A percentile compares a stretch with the other conserved stretches of the same genome.
Conservation (phyloP, 30 jellyfish, hydroid and myxozoan genomes). For the Cassiopea andromeda region DNA sequence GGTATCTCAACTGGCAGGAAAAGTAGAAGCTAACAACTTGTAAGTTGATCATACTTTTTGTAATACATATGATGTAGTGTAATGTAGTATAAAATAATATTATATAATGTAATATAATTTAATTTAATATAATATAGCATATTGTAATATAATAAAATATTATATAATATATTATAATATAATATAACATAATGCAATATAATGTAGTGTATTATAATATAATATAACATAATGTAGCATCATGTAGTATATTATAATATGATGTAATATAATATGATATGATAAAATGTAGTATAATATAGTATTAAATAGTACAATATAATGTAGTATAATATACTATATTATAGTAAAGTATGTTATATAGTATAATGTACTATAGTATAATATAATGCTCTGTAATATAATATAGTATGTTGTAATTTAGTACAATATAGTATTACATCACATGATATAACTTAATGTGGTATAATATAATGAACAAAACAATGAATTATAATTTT, state of each 20-base stretch:
- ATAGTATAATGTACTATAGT: constrained; percentile 2
- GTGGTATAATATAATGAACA: not conserved
- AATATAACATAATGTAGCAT: too few species aligned
- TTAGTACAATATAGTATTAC: not conserved
- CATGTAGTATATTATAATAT: too few species aligned
- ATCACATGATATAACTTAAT: not conserved
- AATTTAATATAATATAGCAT: too few species aligned
- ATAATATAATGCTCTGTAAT: not conserved
- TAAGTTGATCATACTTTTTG: constrained; percentile 36
- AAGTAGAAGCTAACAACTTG: constrained; percentile 72
- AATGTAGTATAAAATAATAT: not conserved
- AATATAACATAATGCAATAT: not conserved
- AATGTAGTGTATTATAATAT: too few species aligned
- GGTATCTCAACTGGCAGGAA: constrained; percentile 66
- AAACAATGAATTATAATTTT: too few species aligned
- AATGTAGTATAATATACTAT: not conserved
- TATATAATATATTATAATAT: too few species aligned
- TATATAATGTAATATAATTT: not conserved
- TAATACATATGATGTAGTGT: not conserved
- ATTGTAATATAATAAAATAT: too few species aligned
- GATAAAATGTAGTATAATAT: not conserved
- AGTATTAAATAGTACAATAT: not conserved
- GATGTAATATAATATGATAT: not conserved
- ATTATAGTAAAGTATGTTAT: not conserved
- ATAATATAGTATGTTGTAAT: not conserved